A percentile compares a stretch with the other conserved stretches of the same genome.
Evolutionary conservation across 53 echinoderm and acorn worm species (phyloP).

Genomic region (Arbacia lixula): DNA sequence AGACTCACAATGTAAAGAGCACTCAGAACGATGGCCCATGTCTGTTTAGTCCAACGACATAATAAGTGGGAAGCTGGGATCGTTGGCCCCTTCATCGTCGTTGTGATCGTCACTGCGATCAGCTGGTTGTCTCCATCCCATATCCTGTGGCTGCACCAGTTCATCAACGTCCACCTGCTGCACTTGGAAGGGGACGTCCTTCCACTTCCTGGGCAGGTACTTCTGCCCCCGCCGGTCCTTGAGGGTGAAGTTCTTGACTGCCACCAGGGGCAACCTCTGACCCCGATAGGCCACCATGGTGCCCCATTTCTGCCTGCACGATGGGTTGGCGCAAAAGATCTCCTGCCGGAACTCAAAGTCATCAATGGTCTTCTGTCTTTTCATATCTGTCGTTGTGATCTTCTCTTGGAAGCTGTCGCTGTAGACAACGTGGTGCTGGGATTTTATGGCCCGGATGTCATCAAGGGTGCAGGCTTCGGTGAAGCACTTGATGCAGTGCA

Average conservation of each 20-base stretch:
- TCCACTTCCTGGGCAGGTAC: slow-evolving; percentile 69
- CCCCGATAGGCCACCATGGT: slow-evolving; percentile 66
- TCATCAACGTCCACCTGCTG: slow-evolving; percentile 42
- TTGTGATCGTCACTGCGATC: no score
- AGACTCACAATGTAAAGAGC: no score
- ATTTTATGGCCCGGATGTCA: slow-evolving; percentile 70
- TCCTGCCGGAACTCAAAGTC: slow-evolving; percentile 49
- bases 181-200: slow-evolving; percentile 72
- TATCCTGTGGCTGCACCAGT: no score
- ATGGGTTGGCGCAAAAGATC: slow-evolving; percentile 53
- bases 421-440: slow-evolving; percentile 68
- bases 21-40: no score
- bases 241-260: slow-evolving; percentile 61
- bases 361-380: slow-evolving; percentile 7
- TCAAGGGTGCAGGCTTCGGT: slow-evolving; percentile 41
- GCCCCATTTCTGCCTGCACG: slow-evolving; percentile 74
- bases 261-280: slow-evolving; percentile 60
- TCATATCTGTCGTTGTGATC: neutral
- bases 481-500: slow-evolving; percentile 72
- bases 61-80: no score
- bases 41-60: no score
- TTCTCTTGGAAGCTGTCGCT: slow-evolving; percentile 32
- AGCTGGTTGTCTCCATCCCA: no score
- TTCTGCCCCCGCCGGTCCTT: slow-evolving; percentile 56
- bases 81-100: no score